Evolutionary conservation across 2,113 vertebrate genomes (phyloP).

Genomic region (Peromyscus californicus): DNA sequence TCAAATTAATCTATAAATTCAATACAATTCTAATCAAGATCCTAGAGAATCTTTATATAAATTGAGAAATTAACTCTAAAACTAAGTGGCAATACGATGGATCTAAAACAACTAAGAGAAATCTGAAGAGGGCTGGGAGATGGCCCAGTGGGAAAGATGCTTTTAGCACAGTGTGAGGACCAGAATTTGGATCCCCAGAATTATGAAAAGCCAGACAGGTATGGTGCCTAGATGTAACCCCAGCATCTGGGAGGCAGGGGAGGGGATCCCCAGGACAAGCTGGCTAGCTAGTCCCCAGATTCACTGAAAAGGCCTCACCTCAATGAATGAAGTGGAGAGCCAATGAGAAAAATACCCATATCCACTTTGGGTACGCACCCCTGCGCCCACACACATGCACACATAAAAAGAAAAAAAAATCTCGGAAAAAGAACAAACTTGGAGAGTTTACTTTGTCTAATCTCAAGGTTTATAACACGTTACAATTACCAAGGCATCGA

Average conservation of each 20-base stretch:
- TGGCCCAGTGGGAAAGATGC: neutral
- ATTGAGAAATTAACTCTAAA: conserved; percentile 43
- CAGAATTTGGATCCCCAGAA: neutral
- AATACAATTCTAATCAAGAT: conserved; percentile 40
- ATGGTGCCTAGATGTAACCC: neutral
- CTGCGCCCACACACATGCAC: neutral
- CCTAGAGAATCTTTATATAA: neutral
- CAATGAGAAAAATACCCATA: neutral
- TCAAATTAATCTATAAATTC: conserved; percentile 36
- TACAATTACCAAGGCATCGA: conserved; percentile 2
- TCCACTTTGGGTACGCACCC: no score
- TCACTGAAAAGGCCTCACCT: neutral
- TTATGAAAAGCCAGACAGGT: neutral
- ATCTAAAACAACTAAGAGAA: conserved; percentile 10
- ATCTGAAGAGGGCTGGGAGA: neutral
- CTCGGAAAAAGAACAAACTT: neutral
- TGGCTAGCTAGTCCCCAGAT: neutral
- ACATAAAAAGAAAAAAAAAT: neutral
- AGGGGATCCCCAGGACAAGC: neutral
- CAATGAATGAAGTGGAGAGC: neutral
- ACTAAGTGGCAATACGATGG: conserved; percentile 27
- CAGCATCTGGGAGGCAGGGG: neutral
- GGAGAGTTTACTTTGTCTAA: neutral
- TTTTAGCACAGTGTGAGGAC: neutral
- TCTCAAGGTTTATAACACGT: conserved; percentile 32